Conservation (phyloP, 2,888 invertebrate species). For the Yponomeuta evonymella region DNA sequence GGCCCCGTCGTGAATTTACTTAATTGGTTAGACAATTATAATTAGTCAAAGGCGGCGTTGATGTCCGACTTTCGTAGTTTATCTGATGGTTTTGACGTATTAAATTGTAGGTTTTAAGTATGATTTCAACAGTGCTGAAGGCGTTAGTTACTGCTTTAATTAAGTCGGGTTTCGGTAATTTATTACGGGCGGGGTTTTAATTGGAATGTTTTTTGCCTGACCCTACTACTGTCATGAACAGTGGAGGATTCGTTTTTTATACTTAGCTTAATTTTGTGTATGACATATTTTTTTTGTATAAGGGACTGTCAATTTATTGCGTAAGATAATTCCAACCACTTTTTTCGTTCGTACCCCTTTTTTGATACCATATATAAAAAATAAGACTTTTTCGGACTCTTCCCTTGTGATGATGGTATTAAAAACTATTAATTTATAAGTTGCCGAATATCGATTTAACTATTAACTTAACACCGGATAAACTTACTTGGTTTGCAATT, state of each 20-base stretch:
- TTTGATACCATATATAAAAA: too few species aligned
- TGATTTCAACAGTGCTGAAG: slow-evolving; percentile 17
- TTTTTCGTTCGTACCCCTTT: too few species aligned
- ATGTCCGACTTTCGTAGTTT: slow-evolving; percentile 23
- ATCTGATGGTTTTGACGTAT: slow-evolving; percentile 14
- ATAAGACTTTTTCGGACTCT: too few species aligned
- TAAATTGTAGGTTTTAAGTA: slow-evolving; percentile 18
- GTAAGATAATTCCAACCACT: too few species aligned
- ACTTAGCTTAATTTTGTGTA: not conserved
- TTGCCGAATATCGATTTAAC: too few species aligned
- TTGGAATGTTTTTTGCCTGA: slow-evolving; percentile 12
- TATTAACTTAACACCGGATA: too few species aligned
- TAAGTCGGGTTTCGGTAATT: slow-evolving; percentile 14
- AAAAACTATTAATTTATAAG: too few species aligned
- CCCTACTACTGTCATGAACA: slow-evolving; percentile 3
- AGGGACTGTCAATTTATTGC: too few species aligned
- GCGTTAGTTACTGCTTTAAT: slow-evolving; percentile 17
- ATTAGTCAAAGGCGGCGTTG: slow-evolving; percentile 38
- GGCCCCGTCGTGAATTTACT: slow-evolving; percentile 35
- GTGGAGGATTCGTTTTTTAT: not conserved
- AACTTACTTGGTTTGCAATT: too few species aligned
- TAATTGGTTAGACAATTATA: slow-evolving; percentile 45
- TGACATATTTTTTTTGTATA: not conserved
- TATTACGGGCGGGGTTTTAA: slow-evolving; percentile 14
- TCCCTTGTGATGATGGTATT: too few species aligned